Conservation (phyloP, 2,113 vertebrate species). For the Pterocles gutturalis region DNA sequence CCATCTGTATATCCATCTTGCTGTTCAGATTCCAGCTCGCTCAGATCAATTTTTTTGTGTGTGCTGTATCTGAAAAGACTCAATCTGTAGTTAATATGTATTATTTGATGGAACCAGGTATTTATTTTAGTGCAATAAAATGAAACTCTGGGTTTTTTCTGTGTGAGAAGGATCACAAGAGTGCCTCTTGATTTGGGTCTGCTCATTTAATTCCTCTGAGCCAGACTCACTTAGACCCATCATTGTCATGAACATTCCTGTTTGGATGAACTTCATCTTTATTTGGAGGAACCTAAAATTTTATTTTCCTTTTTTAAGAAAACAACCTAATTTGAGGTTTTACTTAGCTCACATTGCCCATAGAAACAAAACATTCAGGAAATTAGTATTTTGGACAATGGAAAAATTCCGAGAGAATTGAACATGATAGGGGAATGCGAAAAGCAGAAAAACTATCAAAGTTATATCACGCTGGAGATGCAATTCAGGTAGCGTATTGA, state of each 20-base stretch:
- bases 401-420: not conserved
- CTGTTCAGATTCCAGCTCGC: not conserved
- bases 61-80: fast-evolving
- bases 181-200: not conserved
- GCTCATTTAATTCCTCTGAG: not conserved
- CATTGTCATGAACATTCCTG: not conserved
- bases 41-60: not conserved
- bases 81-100: not conserved
- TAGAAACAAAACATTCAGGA: not conserved
- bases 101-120: not conserved
- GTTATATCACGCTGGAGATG: not conserved
- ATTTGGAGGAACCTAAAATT: not conserved
- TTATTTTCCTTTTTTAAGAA: not conserved
- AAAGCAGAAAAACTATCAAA: constrained; percentile 8
- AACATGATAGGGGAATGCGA: not conserved
- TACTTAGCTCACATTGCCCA: not conserved
- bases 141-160: not conserved
- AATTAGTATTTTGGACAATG: not conserved
- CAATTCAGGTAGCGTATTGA: not conserved
- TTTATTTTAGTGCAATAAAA: not conserved
- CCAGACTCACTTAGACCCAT: not conserved
- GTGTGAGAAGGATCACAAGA: not conserved
- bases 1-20: not conserved
- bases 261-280: not conserved
- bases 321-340: not conserved